Conservation (phyloP, 2,888 invertebrate species). For the Cancer borealis region DNA sequence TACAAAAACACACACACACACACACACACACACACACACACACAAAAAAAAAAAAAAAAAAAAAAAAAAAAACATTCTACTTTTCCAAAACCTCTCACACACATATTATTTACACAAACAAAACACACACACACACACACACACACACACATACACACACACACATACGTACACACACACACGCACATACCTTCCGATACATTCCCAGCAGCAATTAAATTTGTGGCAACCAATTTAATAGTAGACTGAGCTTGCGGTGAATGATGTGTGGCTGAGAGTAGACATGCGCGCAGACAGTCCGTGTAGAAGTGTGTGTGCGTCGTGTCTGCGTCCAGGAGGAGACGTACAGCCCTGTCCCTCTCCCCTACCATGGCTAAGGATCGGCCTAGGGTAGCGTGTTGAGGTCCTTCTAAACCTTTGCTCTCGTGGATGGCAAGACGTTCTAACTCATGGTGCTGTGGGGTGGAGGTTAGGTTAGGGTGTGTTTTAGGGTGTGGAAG, state of each 20-base stretch:
- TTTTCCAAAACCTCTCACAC: too few species aligned
- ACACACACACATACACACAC: too few species aligned
- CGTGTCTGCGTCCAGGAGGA: conserved; percentile 82
- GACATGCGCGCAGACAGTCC: conserved; percentile 81
- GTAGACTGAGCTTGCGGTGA: conserved; percentile 82
- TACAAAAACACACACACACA: background rate
- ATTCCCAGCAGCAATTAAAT: conserved; percentile 84
- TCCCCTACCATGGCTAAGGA: conserved; percentile 82
- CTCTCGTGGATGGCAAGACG: conserved; percentile 82
- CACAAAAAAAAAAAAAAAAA: too few species aligned
- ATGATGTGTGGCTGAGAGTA: conserved; percentile 82
- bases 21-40: too few species aligned
- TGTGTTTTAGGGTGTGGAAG: too few species aligned
- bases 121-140: background rate
- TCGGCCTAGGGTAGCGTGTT: conserved; percentile 80
- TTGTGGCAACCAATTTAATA: conserved; percentile 85
- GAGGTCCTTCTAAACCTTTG: conserved; percentile 82
- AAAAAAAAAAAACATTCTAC: too few species aligned
- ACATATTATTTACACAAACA: too few species aligned
- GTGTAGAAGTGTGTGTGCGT: conserved; percentile 70
- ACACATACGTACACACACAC: too few species aligned
- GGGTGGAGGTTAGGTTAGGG: background rate
- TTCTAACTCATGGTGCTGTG: conserved; percentile 81
- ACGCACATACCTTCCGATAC: conserved; percentile 81
- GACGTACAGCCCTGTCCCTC: conserved; percentile 83